These are phyloP conservation scores for Boloria euphrosyne DNA, from an alignment of 2,888 invertebrate species.

Conservation along the genomic window DNA sequence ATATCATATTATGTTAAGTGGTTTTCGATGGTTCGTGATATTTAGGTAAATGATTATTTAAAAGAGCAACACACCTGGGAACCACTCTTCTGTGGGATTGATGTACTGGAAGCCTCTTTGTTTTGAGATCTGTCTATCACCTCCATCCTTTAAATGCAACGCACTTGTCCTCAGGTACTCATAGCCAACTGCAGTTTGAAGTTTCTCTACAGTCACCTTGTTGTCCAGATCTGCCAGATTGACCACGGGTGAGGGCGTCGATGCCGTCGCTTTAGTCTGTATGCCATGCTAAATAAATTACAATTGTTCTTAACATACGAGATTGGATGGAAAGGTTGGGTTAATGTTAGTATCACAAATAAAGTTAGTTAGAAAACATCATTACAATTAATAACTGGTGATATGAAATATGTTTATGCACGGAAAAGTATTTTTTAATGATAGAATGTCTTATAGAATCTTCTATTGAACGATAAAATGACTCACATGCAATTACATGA, in stretches of 20 bases:
- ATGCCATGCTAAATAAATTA: conserved; percentile 88
- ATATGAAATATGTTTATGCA: neutral
- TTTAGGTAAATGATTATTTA: no score
- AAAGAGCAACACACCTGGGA: conserved; percentile 84
- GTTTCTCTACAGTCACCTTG: conserved; percentile 85
- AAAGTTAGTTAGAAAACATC: conserved; percentile 34
- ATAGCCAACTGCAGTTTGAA: conserved; percentile 91
- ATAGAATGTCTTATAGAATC: neutral
- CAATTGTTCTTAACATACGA: conserved; percentile 64
- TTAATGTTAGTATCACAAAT: conserved; percentile 47
- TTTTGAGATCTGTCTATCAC: conserved; percentile 85
- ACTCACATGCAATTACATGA: conserved; percentile 24
- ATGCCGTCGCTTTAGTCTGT: conserved; percentile 92
- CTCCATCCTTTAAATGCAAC: conserved; percentile 86
- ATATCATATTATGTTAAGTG: no score
- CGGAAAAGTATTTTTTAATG: neutral
- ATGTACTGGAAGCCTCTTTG: conserved; percentile 93
- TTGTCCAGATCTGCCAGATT: conserved; percentile 91
- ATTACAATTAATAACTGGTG: conserved; percentile 11
- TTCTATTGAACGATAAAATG: conserved; percentile 25
- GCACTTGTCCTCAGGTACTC: conserved; percentile 90
- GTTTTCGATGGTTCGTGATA: no score
- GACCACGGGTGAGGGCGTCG: conserved; percentile 90
- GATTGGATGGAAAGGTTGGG: conserved; percentile 52
- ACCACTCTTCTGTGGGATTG: conserved; percentile 94